Evolutionary conservation across 2,113 vertebrate genomes (phyloP).

Genomic region (Trichechus manatus): DNA sequence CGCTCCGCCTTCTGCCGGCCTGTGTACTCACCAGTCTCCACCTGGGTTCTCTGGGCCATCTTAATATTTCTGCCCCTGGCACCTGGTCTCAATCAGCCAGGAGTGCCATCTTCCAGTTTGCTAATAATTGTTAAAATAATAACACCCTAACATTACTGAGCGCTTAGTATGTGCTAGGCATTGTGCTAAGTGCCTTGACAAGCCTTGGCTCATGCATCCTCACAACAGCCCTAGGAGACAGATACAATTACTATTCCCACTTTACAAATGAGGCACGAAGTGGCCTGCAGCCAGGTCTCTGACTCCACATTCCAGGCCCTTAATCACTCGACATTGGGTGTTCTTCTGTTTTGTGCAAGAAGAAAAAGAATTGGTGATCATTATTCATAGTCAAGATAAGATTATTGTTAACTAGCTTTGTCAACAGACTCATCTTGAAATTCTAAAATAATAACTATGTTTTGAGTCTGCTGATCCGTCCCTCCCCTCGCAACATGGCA

Average conservation of each 20-base stretch:
- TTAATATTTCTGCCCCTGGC: not conserved
- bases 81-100: not conserved
- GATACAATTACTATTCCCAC: not conserved
- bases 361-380: not conserved
- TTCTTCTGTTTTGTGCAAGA: not conserved
- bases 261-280: not conserved
- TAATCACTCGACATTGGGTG: too few relatives aligned
- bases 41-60: not conserved
- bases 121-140: not conserved
- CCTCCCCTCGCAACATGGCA: not conserved
- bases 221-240: not conserved
- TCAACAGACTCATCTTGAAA: not conserved
- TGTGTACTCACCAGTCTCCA: too few relatives aligned
- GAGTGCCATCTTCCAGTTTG: not conserved
- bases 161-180: not conserved
- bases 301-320: not conserved
- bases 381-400: not conserved
- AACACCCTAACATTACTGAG: not conserved
- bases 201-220: not conserved
- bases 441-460: not conserved
- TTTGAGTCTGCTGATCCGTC: not conserved
- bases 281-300: not conserved
- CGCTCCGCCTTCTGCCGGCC: not conserved
- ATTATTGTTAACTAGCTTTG: not conserved
- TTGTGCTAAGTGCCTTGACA: not conserved